phyloP scores from a whole-genome alignment of 2,113 vertebrate genomes.

The Tor tambroides region DNA sequence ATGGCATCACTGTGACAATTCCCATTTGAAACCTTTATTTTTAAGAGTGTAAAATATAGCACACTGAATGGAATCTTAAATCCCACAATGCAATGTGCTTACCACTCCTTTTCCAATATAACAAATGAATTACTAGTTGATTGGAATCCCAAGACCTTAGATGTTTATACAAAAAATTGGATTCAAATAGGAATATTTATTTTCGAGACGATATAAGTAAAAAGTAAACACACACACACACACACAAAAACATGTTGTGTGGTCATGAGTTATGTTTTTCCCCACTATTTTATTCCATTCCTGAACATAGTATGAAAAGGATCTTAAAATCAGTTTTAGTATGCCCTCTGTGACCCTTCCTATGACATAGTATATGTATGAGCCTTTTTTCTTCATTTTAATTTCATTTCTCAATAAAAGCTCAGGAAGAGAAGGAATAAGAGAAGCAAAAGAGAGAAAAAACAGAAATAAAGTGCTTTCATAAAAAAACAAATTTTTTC shows the following conservation, averaged over 20 bases:
- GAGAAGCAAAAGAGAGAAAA: not conserved
- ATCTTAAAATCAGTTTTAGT: not conserved
- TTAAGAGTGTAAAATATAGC: not conserved
- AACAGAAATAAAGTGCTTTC: constrained; percentile 22
- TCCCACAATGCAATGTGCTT: not conserved
- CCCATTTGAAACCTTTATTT: too few species aligned
- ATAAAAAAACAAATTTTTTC: constrained; percentile 31
- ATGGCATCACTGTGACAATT: too few species aligned
- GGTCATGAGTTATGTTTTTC: too few species aligned
- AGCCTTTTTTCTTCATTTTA: not conserved
- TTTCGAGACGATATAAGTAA: not conserved
- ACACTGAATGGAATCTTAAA: not conserved
- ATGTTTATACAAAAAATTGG: not conserved
- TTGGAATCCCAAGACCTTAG: not conserved
- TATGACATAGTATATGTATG: not conserved
- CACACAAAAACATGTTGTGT: too few species aligned
- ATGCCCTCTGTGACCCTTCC: not conserved
- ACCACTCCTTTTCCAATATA: not conserved
- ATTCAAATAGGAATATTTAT: not conserved
- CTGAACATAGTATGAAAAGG: not conserved
- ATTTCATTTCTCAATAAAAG: not conserved
- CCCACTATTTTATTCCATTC: not conserved
- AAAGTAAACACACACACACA: too few species aligned
- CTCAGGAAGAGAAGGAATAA: not conserved
- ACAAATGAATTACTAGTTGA: not conserved